Conservation (phyloP, 2,888 invertebrate genomes). For the Drosophila prolongata region DNA sequence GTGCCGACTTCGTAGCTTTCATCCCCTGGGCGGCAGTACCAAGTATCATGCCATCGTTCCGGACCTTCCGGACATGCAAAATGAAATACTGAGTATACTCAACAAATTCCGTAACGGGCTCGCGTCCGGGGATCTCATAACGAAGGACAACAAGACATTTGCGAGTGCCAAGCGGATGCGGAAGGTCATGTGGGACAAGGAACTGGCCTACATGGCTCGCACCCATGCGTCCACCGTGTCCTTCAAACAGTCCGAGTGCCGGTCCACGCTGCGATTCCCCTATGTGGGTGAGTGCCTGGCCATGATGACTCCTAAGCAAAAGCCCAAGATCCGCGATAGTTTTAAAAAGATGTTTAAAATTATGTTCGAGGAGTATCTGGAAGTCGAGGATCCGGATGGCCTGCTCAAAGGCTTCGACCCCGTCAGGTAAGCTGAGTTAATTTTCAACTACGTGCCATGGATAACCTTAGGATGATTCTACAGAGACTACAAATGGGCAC, state of each 20-base stretch:
- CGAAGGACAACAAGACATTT: not conserved
- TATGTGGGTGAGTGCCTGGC: conserved; percentile 47
- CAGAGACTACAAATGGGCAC: conserved; percentile 21
- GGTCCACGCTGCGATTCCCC: conserved; percentile 51
- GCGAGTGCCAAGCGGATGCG: conserved; percentile 57
- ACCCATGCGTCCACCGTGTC: conserved; percentile 52
- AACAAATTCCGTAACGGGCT: conserved; percentile 47
- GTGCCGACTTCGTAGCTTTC: conserved; percentile 35
- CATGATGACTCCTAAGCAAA: not conserved
- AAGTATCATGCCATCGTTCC: conserved; percentile 40
- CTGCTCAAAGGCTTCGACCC: conserved; percentile 16
- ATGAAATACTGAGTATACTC: conserved; percentile 13
- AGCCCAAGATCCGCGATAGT: not conserved
- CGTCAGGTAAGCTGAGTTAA: conserved; percentile 26
- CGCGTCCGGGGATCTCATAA: conserved; percentile 44
- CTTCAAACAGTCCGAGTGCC: conserved; percentile 49
- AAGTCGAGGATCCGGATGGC: conserved; percentile 13
- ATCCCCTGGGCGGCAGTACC: not conserved
- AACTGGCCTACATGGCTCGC: conserved; percentile 58
- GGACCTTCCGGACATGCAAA: conserved; percentile 34
- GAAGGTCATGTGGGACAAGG: conserved; percentile 60
- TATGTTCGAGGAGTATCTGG: conserved; percentile 43
- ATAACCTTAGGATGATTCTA: not conserved
- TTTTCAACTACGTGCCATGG: rapidly evolving
- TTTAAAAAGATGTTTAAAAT: conserved; percentile 15